Conservation (phyloP, 2,113 vertebrate species). For the Periophthalmodon schlosseri region DNA sequence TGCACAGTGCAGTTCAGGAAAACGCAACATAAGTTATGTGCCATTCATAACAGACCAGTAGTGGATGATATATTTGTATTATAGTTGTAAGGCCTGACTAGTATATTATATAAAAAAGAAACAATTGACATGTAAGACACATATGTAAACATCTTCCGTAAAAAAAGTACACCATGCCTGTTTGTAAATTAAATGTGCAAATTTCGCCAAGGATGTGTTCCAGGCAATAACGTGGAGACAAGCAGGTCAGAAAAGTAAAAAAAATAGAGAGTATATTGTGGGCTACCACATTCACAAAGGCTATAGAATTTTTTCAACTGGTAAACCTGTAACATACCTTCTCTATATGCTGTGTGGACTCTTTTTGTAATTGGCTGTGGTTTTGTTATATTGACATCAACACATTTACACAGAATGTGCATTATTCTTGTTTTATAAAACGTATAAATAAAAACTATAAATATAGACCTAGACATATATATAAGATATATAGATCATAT, state of each 20-base stretch:
- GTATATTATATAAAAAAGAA: neutral
- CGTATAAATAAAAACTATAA: neutral
- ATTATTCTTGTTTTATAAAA: slow-evolving; percentile 74
- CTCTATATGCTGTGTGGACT: slow-evolving; percentile 31
- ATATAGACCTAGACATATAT: neutral
- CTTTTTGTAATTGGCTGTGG: slow-evolving; percentile 41
- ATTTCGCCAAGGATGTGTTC: no score
- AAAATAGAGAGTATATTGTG: neutral
- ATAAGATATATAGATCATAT: neutral
- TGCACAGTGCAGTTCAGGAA: neutral
- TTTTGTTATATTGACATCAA: slow-evolving; percentile 31
- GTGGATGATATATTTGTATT: neutral
- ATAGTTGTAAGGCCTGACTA: neutral
- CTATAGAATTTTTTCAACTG: neutral
- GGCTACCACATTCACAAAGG: neutral
- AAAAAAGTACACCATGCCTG: no score
- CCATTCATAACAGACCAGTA: neutral
- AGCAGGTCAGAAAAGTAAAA: neutral
- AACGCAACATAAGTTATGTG: neutral
- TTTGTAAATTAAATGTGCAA: no score
- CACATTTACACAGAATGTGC: slow-evolving; percentile 59
- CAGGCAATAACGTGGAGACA: no score
- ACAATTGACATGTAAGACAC: neutral
- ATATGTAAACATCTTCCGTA: no score
- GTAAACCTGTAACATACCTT: neutral